Conservation (phyloP, 2,888 invertebrate genomes). For the Ischnura elegans region DNA sequence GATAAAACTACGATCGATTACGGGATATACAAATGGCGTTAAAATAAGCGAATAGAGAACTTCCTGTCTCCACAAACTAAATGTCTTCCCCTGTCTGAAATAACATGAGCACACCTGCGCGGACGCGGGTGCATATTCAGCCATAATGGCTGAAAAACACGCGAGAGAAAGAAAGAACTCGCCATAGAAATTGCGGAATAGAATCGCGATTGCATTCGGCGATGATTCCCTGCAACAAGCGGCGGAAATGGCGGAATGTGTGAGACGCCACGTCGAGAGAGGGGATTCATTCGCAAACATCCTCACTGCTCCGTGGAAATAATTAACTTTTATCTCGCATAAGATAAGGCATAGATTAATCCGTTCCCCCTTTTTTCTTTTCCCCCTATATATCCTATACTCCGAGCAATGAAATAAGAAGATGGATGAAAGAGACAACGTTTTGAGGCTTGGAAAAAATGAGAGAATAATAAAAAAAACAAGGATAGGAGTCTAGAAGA, state of each 20-base stretch:
- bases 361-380: not conserved
- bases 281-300: not conserved
- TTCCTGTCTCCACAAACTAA: not conserved
- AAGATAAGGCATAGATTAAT: slow-evolving; percentile 23
- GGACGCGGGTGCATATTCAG: not conserved
- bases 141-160: not conserved
- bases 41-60: not conserved
- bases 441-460: not conserved
- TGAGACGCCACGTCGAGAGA: not conserved
- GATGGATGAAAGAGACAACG: not conserved
- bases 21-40: not conserved
- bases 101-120: not conserved
- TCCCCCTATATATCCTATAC: not conserved
- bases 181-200: not conserved
- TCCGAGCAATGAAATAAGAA: slow-evolving; percentile 7
- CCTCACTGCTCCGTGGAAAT: not conserved
- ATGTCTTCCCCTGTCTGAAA: not conserved
- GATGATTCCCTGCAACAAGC: not conserved
- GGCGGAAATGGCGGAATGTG: not conserved
- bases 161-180: not conserved
- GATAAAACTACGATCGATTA: not conserved
- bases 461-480: not conserved
- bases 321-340: not conserved
- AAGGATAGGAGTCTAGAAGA: not conserved
- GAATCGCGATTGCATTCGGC: not conserved